Percentiles rank a stretch among this genome's conserved stretches.
phyloP scores from a whole-genome alignment of 2,888 invertebrate genomes.

The Hipparchia sbordonii region DNA sequence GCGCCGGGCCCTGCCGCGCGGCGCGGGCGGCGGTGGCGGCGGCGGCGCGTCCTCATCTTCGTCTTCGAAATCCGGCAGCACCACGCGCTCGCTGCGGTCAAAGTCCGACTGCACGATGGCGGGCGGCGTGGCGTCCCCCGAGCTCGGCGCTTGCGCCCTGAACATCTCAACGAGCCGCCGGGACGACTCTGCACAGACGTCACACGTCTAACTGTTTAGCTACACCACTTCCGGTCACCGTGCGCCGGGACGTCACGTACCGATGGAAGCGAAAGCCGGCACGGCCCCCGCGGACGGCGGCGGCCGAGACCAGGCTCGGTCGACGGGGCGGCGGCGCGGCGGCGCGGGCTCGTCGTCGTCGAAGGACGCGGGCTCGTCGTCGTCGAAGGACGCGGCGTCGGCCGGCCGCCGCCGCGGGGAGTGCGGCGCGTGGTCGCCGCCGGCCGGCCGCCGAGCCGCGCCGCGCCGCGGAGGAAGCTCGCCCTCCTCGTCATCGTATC shows the following conservation, averaged over 20 bases:
- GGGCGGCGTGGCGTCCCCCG: constrained; percentile 51
- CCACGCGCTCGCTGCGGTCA: constrained; percentile 43
- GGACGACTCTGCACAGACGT: constrained; percentile 48
- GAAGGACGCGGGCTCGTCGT: too few species aligned
- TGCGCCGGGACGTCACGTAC: constrained; percentile 12
- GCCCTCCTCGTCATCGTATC: background rate
- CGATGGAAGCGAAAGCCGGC: constrained; percentile 24
- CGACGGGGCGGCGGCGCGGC: too few species aligned
- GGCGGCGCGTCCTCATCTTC: background rate
- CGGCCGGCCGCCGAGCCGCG: background rate
- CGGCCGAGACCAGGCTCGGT: too few species aligned
- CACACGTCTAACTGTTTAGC: too few species aligned
- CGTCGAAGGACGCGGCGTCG: background rate
- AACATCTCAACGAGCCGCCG: constrained; percentile 56
- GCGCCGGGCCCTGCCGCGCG: background rate
- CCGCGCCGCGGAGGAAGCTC: background rate
- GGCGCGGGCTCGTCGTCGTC: background rate
- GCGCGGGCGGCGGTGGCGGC: too few species aligned
- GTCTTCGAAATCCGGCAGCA: constrained; percentile 40
- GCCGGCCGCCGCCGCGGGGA: background rate
- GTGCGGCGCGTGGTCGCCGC: background rate
- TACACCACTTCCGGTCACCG: too few species aligned
- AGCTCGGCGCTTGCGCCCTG: constrained; percentile 51
- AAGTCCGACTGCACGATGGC: constrained; percentile 52
- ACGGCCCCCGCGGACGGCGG: background rate